Conservation (phyloP, 2,113 vertebrate genomes). For the Microcebus lehilahytsara region DNA sequence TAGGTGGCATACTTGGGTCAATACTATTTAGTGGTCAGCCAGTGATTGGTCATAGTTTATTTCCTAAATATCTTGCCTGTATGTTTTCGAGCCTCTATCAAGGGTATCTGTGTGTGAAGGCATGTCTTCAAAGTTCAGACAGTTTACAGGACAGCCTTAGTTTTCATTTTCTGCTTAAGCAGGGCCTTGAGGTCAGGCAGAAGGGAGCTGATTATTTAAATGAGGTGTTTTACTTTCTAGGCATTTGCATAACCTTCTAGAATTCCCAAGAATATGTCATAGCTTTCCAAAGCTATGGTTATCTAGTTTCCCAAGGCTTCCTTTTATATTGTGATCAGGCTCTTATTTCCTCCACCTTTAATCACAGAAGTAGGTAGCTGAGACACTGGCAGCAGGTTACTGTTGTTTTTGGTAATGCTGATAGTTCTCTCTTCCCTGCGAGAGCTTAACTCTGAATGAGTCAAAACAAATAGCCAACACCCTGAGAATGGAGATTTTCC, state of each 20-base stretch:
- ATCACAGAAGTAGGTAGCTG: background rate
- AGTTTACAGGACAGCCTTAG: background rate
- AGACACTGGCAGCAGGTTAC: background rate
- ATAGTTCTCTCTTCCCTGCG: background rate
- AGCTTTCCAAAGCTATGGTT: background rate
- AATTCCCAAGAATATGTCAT: background rate
- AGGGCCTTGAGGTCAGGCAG: background rate
- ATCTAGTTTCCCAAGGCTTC: background rate
- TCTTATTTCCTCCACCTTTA: background rate
- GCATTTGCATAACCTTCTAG: background rate
- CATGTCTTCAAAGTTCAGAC: background rate
- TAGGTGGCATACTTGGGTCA: background rate
- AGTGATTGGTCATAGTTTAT: background rate
- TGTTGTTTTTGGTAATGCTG: background rate
- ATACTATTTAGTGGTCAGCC: background rate
- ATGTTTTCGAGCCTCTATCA: background rate
- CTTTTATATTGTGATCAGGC: background rate
- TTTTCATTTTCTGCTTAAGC: background rate
- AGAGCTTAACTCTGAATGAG: background rate
- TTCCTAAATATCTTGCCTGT: background rate
- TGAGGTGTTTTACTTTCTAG: background rate
- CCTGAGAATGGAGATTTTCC: background rate
- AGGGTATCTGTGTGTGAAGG: background rate
- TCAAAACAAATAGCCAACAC: background rate
- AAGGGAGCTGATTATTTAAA: background rate